Base-by-base conservation (phyloP, 2,113 vertebrate genomes). In the Clarias macrocephalus region DNA sequence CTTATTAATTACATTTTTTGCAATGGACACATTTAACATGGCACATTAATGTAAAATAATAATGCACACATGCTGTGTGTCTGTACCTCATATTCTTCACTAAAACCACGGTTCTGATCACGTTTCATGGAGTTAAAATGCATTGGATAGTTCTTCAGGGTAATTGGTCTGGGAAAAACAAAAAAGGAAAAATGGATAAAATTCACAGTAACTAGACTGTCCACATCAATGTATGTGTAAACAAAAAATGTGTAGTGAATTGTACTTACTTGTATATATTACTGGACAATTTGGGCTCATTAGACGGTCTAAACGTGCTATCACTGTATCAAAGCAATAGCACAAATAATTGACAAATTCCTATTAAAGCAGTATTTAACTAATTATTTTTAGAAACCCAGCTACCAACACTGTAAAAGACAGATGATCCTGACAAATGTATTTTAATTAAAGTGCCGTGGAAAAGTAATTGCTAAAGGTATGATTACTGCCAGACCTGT, bases 41-140 rank as follows among this genome's bases (percentile, higher is more conserved):
- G 19, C 3, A 48, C 19, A 23, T 23, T 42, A 12, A 2, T 37
- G 33, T 37, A 37, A 73, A n/a, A 54, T 54, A 4, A 28, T 54
- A 5, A n/a, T 6, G 1, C 48, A 48, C 19, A 80, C 18, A 80
- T 21, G 9, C 3, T 37, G 18, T 65, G 42, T 86, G 65, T 48
- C 21, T n/a, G 5, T 91, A 93, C 92, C 93, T 95, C 92, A 80
- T 95, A 96, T 88, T 96, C 95, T 30, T 84, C 37, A 1, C 86
- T 92, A 89, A 95, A 94, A 5, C 93, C 93, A 91, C 90, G 86
- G 83, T 94, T 91, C 3, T 94, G 84, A 54, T 95, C 94, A 57
- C n/a, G 48, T 72, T 91, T 90, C 87, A 95, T 66, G 6, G 88
- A 59, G 21, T 3, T 0, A 80, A 93, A 93, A 83, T 95, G 93